Evolutionary conservation across 2,797 vertebrate species (phyloP).

Genomic region (Cercopithecus petaurista): DNA sequence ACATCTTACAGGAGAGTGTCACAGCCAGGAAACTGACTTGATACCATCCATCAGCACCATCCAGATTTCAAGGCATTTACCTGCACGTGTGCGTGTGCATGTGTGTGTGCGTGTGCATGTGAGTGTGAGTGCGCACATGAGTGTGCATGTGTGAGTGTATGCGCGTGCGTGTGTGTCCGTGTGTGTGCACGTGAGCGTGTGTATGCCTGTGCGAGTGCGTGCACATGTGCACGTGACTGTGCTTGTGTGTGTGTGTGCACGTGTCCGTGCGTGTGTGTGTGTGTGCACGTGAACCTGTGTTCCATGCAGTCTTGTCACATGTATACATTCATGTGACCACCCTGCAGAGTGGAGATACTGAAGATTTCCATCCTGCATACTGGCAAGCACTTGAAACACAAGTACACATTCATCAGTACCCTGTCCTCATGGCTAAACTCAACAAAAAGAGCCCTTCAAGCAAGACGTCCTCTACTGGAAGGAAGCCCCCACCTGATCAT

Average conservation of each 20-base stretch:
- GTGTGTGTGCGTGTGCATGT: too few relatives aligned
- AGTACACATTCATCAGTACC: background rate
- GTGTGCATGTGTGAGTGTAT: too few relatives aligned
- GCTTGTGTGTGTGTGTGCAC: too few relatives aligned
- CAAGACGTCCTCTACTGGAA: background rate
- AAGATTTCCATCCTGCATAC: background rate
- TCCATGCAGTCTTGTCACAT: background rate
- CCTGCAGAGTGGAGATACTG: background rate
- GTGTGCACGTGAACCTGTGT: fast-evolving
- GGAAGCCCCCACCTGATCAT: background rate
- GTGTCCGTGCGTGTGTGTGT: background rate
- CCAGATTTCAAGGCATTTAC: background rate
- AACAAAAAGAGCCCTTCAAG: background rate
- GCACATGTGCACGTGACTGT: background rate
- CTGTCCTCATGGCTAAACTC: background rate
- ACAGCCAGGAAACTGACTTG: background rate
- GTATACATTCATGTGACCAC: background rate
- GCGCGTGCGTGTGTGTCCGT: too few relatives aligned
- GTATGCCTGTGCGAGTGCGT: too few relatives aligned
- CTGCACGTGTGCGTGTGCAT: background rate
- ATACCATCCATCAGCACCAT: background rate
- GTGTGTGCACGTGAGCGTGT: background rate
- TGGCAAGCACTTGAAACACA: background rate
- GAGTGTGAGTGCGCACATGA: too few relatives aligned
- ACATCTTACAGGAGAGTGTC: background rate